A percentile compares a stretch with the other conserved stretches of the same genome.
phyloP scores from a whole-genome alignment of 2,113 vertebrate genomes.

The Ceyx margarethae region DNA sequence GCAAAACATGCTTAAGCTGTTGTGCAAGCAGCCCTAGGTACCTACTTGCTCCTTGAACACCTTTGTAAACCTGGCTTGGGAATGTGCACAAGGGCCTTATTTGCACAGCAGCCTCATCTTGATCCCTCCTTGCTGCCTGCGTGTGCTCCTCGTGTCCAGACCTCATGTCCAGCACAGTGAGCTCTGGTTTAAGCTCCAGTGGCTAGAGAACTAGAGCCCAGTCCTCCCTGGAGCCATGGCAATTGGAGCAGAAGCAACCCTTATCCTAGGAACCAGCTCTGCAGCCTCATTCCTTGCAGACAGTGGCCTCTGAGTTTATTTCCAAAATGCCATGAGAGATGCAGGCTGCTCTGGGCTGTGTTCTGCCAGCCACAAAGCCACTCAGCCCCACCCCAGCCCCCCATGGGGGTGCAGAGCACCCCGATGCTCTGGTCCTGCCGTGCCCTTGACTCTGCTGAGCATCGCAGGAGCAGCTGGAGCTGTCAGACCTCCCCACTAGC shows the following conservation, averaged over 20 bases:
- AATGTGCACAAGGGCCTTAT: fast-evolving
- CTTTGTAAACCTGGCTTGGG: background rate
- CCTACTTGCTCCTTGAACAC: background rate
- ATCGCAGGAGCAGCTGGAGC: background rate
- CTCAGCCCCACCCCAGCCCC: background rate
- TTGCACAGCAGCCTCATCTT: background rate
- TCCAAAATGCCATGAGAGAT: too few relatives aligned
- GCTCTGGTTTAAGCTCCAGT: background rate
- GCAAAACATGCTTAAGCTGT: background rate
- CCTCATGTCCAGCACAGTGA: fast-evolving
- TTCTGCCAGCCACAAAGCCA: background rate
- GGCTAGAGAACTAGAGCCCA: background rate
- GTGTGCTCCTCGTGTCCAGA: background rate
- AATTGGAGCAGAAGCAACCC: background rate
- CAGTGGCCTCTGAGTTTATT: background rate
- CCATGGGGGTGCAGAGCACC: fast-evolving
- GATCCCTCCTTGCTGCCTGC: background rate
- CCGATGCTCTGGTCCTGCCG: background rate
- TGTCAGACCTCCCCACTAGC: background rate
- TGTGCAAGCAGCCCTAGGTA: background rate
- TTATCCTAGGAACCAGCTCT: background rate
- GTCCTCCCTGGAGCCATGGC: background rate
- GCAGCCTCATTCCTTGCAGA: fast-evolving
- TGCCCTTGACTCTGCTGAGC: background rate
- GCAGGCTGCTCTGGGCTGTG: background rate